Evolutionary conservation across 1,140 invertebrate species (phyloP).

Genomic region (Caenorhabditis remanei): DNA sequence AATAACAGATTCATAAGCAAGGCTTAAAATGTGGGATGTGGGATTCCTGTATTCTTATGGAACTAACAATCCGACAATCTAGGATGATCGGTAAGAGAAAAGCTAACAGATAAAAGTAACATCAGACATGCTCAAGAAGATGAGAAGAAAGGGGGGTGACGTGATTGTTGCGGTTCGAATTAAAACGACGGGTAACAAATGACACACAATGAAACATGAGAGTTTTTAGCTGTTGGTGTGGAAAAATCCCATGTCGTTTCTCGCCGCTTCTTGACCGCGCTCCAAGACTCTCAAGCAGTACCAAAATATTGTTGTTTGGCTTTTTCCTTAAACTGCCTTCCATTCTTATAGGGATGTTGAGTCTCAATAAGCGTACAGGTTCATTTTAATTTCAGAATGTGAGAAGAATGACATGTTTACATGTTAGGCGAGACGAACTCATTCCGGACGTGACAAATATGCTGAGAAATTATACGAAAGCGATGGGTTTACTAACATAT

Average conservation of each 20-base stretch:
- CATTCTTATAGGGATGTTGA: neutral
- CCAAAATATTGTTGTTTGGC: constrained; percentile 25
- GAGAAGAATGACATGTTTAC: constrained; percentile 15
- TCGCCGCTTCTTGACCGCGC: constrained; percentile 22
- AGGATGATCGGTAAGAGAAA: neutral
- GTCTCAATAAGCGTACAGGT: neutral
- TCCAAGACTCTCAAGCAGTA: neutral
- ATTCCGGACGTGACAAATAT: neutral
- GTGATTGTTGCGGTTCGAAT: constrained; percentile 45
- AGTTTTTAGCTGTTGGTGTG: constrained; percentile 11
- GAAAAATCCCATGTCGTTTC: constrained; percentile 48
- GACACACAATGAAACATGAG: constrained; percentile 50
- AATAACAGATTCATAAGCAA: neutral
- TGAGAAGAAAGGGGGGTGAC: neutral
- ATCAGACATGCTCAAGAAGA: neutral
- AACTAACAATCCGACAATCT: neutral
- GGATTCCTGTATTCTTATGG: neutral
- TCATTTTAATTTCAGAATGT: neutral
- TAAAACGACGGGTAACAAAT: constrained; percentile 45
- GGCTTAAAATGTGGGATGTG: neutral
- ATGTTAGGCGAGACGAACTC: neutral
- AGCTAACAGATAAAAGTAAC: neutral
- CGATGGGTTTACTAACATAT: no score
- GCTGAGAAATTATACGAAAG: neutral
- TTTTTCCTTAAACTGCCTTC: constrained; percentile 2